Conservation (phyloP, 2,888 invertebrate genomes). For the Cancer borealis region DNA sequence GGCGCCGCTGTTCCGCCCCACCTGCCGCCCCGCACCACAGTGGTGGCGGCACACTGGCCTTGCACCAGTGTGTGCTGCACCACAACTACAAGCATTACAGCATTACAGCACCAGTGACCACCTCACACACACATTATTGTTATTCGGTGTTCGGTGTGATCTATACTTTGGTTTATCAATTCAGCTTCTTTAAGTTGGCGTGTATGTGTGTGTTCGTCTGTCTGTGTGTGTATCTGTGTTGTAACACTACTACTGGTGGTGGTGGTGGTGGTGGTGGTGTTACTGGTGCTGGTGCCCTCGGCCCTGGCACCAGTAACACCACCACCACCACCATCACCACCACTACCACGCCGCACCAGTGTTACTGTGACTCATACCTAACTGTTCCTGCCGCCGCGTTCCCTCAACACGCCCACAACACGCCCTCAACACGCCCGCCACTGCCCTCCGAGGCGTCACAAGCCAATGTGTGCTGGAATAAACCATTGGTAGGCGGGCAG, state of each 20-base stretch:
- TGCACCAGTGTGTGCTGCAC: background rate
- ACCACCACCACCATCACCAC: constrained; percentile 3
- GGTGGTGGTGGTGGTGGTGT: background rate
- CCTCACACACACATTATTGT: background rate
- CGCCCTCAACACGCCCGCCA: background rate
- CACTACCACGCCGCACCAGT: background rate
- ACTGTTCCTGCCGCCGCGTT: constrained; percentile 22
- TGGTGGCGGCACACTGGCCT: background rate
- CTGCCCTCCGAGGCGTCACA: constrained; percentile 15
- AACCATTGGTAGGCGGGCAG: constrained; percentile 21
- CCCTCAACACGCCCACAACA: background rate
- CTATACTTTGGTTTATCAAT: background rate
- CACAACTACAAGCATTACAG: background rate
- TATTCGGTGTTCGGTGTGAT: background rate
- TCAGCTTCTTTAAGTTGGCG: background rate
- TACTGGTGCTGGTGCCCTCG: background rate
- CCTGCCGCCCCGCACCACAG: background rate
- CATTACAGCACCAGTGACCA: background rate
- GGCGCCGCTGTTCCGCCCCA: background rate
- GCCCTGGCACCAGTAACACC: too few species aligned
- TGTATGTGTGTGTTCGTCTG: too few species aligned
- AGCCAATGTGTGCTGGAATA: constrained; percentile 52
- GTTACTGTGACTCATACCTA: constrained; percentile 37
- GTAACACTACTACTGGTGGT: background rate
- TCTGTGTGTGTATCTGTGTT: background rate